phyloP scores from a whole-genome alignment of 2,797 vertebrate species.

The Labeo calbasu region DNA sequence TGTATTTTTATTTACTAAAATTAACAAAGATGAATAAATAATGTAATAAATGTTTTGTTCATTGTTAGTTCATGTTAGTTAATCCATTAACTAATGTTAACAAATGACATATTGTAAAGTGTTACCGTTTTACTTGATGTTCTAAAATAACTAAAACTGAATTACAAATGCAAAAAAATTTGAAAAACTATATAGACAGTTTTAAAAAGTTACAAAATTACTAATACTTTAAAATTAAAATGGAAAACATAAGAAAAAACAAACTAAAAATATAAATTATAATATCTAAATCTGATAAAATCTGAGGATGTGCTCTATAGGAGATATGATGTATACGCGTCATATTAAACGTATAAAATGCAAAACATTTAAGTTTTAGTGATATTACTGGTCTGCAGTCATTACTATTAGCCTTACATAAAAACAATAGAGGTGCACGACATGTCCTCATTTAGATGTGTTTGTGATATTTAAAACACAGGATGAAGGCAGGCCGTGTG shows the following conservation, averaged over 20 bases:
- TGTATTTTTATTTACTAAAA: too few species aligned
- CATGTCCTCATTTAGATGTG: not conserved
- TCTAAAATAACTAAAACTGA: not conserved
- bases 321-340: not conserved
- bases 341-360: not conserved
- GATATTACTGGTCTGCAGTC: not conserved
- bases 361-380: not conserved
- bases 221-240: not conserved
- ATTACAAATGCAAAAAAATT: too few species aligned
- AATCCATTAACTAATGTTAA: too few species aligned
- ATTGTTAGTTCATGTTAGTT: too few species aligned
- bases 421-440: not conserved
- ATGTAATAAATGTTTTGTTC: too few species aligned
- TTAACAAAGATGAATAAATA: too few species aligned
- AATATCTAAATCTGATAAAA: not conserved
- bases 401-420: not conserved
- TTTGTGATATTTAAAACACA: conserved; percentile 15
- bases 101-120: too few species aligned
- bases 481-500: conserved; percentile 31
- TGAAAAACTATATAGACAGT: not conserved
- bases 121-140: not conserved
- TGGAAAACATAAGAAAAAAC: not conserved
- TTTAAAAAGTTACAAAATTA: not conserved
- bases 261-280: not conserved
- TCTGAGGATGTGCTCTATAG: too few species aligned